Evolutionary conservation across 2,888 invertebrate genomes (phyloP), one percentile per base, ranked within the genome.

Genomic region (Tridacna gigas): DNA sequence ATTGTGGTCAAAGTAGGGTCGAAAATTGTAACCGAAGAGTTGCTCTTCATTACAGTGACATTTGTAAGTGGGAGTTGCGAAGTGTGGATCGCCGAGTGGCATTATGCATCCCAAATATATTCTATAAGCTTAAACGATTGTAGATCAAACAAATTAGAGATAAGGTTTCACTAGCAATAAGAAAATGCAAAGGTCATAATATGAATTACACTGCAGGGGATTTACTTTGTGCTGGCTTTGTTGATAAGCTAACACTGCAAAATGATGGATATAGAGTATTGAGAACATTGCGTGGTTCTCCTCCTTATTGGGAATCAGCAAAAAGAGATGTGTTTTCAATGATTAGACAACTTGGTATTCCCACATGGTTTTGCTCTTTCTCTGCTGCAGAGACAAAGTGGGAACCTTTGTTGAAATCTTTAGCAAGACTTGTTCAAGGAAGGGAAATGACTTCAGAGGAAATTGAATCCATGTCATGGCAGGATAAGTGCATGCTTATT

Each of bases 311-410:
- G 86, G 82, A 89, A 48, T n/a, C 77, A 63, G 79, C 84, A 12
- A 87, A 88, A 77, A 89, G 84, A 67, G 86, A 89, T 47, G n/a
- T 90, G 0, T 89, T 90, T 79, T 89, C 88, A 7, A 86, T 88
- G 86, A 88, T 90, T 0, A 56, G 86, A 45, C 80, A 84, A 60
- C 61, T 79, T 37, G 79, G 79, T 45, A 61, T 73, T 51, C 79
- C 79, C 26, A 83, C 74, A 56, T 84, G 37, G 37, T 37, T 37
- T 37, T 37, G 37, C 45, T 76, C 79, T 7, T 79, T 79, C 63
- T 83, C 79, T 12, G 76, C 83, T 22, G 89, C 90, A 48, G 90
- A 91, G 80, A 89, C 82, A n/a, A 76, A 77, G 22, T 89, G 88
- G 88, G n/a, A n/a, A n/a, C n/a, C n/a, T n/a, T n/a, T n/a, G n/a